Percentiles rank a stretch among this genome's conserved stretches.
Evolutionary conservation across 2,888 invertebrate species (phyloP).

Genomic region (Tricholauxania praeusta): DNA sequence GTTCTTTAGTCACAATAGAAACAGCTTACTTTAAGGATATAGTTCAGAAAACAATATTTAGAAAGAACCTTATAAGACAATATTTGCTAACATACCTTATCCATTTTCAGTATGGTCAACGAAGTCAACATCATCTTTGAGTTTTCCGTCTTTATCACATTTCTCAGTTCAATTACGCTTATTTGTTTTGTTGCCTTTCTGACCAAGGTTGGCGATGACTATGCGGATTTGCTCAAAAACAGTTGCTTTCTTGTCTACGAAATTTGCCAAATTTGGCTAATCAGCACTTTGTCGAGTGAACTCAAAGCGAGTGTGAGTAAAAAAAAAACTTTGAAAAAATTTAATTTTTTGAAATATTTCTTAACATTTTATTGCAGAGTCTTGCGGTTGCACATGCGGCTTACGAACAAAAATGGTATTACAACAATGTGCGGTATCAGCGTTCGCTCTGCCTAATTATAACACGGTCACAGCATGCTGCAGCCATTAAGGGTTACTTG

Average conservation of each 20-base stretch:
- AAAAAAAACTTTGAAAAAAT: too few species aligned
- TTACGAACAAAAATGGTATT: slow-evolving; percentile 28
- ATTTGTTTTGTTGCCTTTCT: slow-evolving; percentile 3
- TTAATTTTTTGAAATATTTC: too few species aligned
- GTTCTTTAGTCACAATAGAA: too few species aligned
- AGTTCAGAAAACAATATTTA: too few species aligned
- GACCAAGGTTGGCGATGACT: slow-evolving; percentile 15
- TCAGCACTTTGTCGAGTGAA: neutral
- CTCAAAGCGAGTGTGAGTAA: slow-evolving; percentile 10
- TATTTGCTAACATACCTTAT: too few species aligned
- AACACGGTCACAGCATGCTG: slow-evolving; percentile 20
- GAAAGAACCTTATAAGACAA: too few species aligned
- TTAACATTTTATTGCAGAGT: neutral
- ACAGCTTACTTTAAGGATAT: too few species aligned
- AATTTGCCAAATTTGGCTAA: slow-evolving; percentile 8
- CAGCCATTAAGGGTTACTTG: slow-evolving; percentile 26
- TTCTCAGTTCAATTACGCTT: neutral
- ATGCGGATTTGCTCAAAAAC: slow-evolving; percentile 1
- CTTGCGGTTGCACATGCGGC: slow-evolving; percentile 21
- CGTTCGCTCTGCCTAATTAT: slow-evolving; percentile 19
- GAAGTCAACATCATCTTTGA: slow-evolving; percentile 12
- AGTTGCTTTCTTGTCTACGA: neutral
- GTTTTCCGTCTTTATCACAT: slow-evolving; percentile 13
- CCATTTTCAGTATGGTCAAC: neutral
- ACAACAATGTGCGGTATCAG: slow-evolving; percentile 9